These are phyloP conservation scores for Penaeus japonicus DNA, from an alignment of 1,140 invertebrate species.

Conservation along the genomic window DNA sequence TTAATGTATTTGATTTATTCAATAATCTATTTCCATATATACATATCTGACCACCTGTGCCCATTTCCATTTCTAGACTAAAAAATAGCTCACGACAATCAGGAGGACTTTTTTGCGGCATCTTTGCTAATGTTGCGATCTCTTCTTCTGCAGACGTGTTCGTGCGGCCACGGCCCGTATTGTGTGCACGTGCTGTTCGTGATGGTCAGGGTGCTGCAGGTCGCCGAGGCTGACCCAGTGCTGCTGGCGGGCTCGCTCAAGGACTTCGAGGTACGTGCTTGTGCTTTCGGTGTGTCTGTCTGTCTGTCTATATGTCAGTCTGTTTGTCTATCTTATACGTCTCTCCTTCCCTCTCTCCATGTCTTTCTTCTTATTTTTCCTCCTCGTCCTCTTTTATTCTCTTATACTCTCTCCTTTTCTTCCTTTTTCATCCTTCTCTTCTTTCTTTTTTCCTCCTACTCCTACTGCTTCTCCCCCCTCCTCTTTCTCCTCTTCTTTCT, in stretches of 20 bases:
- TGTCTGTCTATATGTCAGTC: too few species aligned
- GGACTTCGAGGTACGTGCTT: conserved; percentile 65
- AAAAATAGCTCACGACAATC: background rate
- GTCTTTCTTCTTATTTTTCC: too few species aligned
- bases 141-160: conserved; percentile 64
- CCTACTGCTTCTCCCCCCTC: too few species aligned
- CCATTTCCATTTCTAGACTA: background rate
- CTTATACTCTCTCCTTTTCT: too few species aligned
- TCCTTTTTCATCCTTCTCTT: too few species aligned
- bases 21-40: background rate
- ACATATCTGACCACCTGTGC: background rate
- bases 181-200: conserved; percentile 68
- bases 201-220: conserved; percentile 67
- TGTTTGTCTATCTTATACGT: too few species aligned
- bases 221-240: conserved; percentile 63
- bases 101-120: background rate
- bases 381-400: too few species aligned
- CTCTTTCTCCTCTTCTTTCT: too few species aligned
- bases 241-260: conserved; percentile 65
- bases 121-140: background rate
- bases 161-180: conserved; percentile 65
- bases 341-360: too few species aligned
- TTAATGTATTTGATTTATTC: background rate
- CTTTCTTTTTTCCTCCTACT: too few species aligned
- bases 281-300: background rate